These are phyloP conservation scores for Callyntrura guangdongensis DNA, from an alignment of 2,888 invertebrate genomes.

Conservation along the genomic window DNA sequence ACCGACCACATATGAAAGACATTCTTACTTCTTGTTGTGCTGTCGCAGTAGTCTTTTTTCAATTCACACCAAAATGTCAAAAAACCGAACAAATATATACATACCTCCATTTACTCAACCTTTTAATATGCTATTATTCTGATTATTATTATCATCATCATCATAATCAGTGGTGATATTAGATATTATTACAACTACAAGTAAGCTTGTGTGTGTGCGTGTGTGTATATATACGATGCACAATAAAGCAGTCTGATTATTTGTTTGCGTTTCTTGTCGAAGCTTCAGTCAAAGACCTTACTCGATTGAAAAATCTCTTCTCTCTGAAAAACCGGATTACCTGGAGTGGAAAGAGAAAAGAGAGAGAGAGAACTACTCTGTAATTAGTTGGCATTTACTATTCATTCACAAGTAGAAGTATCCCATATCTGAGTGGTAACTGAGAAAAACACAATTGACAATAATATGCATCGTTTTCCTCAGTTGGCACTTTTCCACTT, in stretches of 20 bases:
- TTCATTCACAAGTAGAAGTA: conserved; percentile 44
- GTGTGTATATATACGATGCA: background rate
- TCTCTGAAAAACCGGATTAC: conserved; percentile 66
- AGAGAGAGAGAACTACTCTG: background rate
- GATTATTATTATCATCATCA: too few relatives aligned
- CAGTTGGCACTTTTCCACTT: conserved; percentile 23
- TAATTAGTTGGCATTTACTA: conserved; percentile 66
- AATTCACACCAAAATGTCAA: too few relatives aligned
- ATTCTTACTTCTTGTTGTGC: background rate
- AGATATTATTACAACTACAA: background rate
- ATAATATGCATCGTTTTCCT: background rate
- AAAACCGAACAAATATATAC: too few relatives aligned
- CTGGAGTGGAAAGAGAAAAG: conserved; percentile 13
- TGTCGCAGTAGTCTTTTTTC: too few relatives aligned
- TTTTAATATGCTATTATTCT: too few relatives aligned
- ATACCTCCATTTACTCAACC: too few relatives aligned
- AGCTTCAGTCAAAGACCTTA: conserved; percentile 43
- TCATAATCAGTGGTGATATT: background rate
- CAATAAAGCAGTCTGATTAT: background rate
- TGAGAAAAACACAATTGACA: conserved; percentile 12
- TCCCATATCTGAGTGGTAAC: background rate
- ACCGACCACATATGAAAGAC: background rate
- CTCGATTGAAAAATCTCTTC: conserved; percentile 34
- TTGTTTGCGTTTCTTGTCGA: background rate
- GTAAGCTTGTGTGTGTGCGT: background rate